Percentiles rank a stretch among this genome's conserved stretches.
Evolutionary conservation across 2,113 vertebrate species (phyloP).

Genomic region (Alethe diademata): DNA sequence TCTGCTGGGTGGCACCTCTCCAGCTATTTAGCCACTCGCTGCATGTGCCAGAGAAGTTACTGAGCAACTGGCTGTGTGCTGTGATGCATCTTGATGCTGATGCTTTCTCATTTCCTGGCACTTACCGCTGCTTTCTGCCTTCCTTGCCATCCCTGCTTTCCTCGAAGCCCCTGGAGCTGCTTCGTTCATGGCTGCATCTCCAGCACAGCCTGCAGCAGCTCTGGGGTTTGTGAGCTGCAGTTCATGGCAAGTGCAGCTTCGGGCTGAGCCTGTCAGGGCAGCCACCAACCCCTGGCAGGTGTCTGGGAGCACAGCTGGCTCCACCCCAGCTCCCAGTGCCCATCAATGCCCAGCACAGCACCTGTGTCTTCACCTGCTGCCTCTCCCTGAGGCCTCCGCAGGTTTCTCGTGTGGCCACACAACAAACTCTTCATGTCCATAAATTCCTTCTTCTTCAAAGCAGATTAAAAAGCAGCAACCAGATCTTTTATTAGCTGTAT

Average conservation of each 20-base stretch:
- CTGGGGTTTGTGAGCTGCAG: constrained; percentile 9
- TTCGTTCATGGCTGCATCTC: neutral
- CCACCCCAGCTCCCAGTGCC: neutral
- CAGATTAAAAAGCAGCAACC: neutral
- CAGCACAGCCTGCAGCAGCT: neutral
- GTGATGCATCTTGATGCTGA: neutral
- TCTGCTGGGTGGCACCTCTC: neutral
- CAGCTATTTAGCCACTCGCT: neutral
- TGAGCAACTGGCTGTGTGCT: neutral
- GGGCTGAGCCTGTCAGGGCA: neutral
- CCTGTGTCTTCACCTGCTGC: neutral
- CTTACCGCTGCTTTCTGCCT: neutral
- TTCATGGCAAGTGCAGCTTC: neutral
- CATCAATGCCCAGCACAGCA: neutral
- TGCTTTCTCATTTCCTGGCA: neutral
- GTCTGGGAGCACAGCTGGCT: neutral
- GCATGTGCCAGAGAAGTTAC: neutral
- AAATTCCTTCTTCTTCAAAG: neutral
- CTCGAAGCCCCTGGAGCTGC: neutral
- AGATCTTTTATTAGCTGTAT: neutral
- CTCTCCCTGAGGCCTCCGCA: neutral
- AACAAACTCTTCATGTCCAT: neutral
- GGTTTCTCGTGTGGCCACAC: neutral
- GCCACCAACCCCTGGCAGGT: neutral
- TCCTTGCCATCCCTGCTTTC: neutral